Conservation (phyloP, 2,888 invertebrate species). For the Labia minor region DNA sequence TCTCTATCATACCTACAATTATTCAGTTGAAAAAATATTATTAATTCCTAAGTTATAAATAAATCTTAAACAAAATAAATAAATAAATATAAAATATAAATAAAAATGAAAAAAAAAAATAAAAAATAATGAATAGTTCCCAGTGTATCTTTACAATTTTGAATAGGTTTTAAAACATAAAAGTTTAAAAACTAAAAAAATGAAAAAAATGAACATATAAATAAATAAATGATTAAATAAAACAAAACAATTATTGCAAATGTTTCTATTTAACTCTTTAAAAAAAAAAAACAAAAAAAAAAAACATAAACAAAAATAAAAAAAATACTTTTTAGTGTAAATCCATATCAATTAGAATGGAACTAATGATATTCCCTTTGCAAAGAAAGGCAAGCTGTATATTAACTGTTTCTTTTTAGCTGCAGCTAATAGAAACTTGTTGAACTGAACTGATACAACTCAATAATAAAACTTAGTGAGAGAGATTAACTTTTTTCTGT, state of each 20-base stretch:
- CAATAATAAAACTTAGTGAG: not conserved
- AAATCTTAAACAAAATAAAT: too few relatives aligned
- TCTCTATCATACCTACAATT: conserved; percentile 20
- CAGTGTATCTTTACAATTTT: not conserved
- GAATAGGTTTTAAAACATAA: not conserved
- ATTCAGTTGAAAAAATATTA: conserved; percentile 8
- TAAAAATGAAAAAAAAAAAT: too few relatives aligned
- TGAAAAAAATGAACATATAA: too few relatives aligned
- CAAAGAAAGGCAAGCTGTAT: conserved; percentile 7
- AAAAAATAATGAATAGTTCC: conserved; percentile 3
- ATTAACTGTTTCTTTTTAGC: conserved; percentile 13
- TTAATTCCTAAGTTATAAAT: not conserved
- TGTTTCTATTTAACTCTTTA: conserved; percentile 4
- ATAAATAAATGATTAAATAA: too few relatives aligned
- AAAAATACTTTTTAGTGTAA: conserved; percentile 3
- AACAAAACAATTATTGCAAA: not conserved
- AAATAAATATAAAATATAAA: too few relatives aligned
- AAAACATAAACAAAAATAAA: too few relatives aligned
- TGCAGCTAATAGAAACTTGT: conserved; percentile 13
- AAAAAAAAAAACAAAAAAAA: too few relatives aligned
- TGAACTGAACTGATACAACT: conserved; percentile 7
- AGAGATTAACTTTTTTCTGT: conserved; percentile 4
- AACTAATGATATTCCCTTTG: conserved; percentile 13
- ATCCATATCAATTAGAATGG: conserved; percentile 13
- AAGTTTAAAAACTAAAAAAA: too few relatives aligned